phyloP scores from a whole-genome alignment of 2,888 invertebrate genomes.

The Diarsia dahlii region DNA sequence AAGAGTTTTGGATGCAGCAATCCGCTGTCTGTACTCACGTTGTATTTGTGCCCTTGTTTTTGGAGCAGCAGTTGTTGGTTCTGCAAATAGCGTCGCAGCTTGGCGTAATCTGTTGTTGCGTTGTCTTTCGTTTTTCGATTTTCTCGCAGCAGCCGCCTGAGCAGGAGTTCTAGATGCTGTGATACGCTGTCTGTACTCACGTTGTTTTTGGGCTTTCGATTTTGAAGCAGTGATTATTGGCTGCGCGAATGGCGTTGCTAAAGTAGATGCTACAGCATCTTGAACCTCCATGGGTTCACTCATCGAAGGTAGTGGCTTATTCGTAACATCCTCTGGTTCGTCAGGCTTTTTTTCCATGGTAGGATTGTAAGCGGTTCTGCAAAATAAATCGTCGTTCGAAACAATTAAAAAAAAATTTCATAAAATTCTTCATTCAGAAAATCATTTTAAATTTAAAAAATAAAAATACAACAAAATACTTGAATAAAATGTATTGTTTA shows the following conservation, averaged over 20 bases:
- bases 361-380: conserved; percentile 65
- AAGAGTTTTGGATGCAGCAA: conserved; percentile 64
- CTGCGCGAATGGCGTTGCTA: conserved; percentile 61
- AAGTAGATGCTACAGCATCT: conserved; percentile 62
- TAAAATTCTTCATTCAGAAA: conserved; percentile 60
- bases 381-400: conserved; percentile 30
- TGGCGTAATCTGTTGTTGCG: conserved; percentile 64
- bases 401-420: neutral
- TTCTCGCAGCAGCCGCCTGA: conserved; percentile 61
- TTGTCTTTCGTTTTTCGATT: conserved; percentile 60
- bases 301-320: conserved; percentile 63
- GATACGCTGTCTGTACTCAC: conserved; percentile 44
- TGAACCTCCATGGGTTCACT: conserved; percentile 60
- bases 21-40: conserved; percentile 60
- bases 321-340: conserved; percentile 60
- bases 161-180: conserved; percentile 66
- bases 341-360: conserved; percentile 60
- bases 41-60: conserved; percentile 62
- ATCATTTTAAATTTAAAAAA: conserved; percentile 56
- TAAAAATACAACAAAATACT: conserved; percentile 33
- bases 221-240: conserved; percentile 60
- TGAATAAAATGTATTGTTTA: conserved; percentile 51
- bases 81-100: conserved; percentile 57
- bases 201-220: conserved; percentile 63
- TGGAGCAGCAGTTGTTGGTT: neutral